phyloP scores from a whole-genome alignment of 2,797 vertebrate genomes.

The Cichlasoma orientale region DNA sequence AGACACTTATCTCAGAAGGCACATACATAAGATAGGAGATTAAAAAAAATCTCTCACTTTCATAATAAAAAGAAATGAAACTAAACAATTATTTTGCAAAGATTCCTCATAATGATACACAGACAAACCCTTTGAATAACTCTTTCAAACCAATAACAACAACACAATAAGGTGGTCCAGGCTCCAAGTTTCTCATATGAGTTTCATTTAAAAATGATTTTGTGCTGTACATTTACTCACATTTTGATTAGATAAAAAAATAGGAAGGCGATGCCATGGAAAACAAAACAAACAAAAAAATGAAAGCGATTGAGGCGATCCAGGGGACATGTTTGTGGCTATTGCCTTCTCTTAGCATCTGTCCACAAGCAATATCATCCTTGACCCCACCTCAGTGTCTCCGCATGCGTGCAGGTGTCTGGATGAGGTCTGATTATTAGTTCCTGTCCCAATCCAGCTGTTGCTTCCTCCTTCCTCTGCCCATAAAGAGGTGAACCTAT shows the following conservation, averaged over 20 bases:
- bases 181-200: too few relatives aligned
- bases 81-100: background rate
- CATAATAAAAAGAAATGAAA: background rate
- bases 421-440: background rate
- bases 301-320: background rate
- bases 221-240: background rate
- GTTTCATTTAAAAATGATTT: too few relatives aligned
- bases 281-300: background rate
- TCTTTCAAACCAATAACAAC: background rate
- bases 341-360: background rate
- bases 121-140: background rate
- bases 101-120: background rate
- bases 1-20: background rate
- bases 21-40: background rate
- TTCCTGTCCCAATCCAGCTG: background rate
- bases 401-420: background rate
- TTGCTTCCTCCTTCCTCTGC: background rate
- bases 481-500: background rate
- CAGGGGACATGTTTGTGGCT: background rate
- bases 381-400: background rate
- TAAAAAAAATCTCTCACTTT: background rate
- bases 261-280: background rate
- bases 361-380: background rate
- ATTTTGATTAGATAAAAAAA: background rate
- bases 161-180: background rate